A percentile compares a stretch with the other conserved stretches of the same genome.
Evolutionary conservation across 2,888 invertebrate genomes (phyloP).

Genomic region (Acanthosepion lycidas): DNA sequence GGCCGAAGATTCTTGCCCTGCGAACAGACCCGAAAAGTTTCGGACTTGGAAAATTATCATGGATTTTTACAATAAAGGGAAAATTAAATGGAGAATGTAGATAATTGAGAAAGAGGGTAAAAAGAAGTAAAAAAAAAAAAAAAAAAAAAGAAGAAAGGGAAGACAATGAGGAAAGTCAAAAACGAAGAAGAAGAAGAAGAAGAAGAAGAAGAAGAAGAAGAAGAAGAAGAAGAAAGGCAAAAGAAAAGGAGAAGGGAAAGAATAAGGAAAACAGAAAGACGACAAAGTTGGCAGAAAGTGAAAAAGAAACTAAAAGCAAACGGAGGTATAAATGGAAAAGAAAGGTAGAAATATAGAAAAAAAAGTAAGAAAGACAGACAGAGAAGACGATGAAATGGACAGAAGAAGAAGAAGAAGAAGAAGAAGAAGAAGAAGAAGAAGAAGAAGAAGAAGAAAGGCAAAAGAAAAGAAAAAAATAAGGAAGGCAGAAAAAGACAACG

Average conservation of each 20-base stretch:
- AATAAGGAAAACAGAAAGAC: not conserved
- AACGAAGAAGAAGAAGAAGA: constrained; percentile 13
- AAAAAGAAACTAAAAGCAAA: not conserved
- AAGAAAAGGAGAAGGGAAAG: not conserved
- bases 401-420: too few relatives aligned
- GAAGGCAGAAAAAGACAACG: not conserved
- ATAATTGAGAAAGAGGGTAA: not conserved
- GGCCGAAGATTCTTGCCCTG: too few relatives aligned
- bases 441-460: too few relatives aligned
- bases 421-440: too few relatives aligned
- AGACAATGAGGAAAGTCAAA: too few relatives aligned
- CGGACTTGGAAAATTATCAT: too few relatives aligned
- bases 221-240: not conserved
- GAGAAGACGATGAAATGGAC: too few relatives aligned
- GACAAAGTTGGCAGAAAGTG: not conserved
- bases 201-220: not conserved
- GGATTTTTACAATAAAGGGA: not conserved
- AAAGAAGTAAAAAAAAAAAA: not conserved
- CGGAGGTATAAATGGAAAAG: not conserved
- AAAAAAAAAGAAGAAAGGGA: not conserved
- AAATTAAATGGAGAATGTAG: not conserved
- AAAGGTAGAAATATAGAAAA: not conserved
- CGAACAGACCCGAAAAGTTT: too few relatives aligned
- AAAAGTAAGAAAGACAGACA: too few relatives aligned
- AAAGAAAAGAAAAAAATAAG: too few relatives aligned